These are phyloP conservation scores for Drosophila repletoides DNA, from an alignment of 1,140 invertebrate species.

Conservation along the genomic window DNA sequence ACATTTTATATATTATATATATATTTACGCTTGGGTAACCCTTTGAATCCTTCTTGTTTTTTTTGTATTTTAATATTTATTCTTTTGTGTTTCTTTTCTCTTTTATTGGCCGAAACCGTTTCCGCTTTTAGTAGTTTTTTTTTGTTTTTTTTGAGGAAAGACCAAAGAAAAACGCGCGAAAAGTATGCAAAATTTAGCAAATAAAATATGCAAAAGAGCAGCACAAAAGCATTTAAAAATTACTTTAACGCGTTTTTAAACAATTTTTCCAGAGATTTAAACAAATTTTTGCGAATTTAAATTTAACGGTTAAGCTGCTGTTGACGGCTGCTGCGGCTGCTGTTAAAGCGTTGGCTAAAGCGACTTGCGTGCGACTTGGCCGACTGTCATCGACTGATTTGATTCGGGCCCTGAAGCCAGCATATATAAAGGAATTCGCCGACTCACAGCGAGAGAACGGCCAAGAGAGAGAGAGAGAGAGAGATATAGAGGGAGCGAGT, in stretches of 20 bases:
- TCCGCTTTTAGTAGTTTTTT: no score
- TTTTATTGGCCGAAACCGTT: no score
- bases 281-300: background rate
- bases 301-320: background rate
- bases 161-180: background rate
- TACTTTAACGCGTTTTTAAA: slow-evolving; percentile 2
- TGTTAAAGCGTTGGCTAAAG: slow-evolving; percentile 46
- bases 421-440: slow-evolving; percentile 66
- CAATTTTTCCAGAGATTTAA: slow-evolving; percentile 2
- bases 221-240: slow-evolving; percentile 18
- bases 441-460: background rate
- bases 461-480: slow-evolving; percentile 21
- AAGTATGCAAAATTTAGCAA: slow-evolving; percentile 22
- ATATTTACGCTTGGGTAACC: background rate
- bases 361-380: slow-evolving; percentile 75
- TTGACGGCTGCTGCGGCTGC: slow-evolving; percentile 18
- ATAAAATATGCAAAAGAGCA: slow-evolving; percentile 44
- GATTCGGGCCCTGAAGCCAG: slow-evolving; percentile 30
- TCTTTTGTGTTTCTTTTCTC: no score
- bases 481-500: slow-evolving; percentile 4
- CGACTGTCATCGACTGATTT: slow-evolving; percentile 80
- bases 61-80: no score
- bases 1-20: slow-evolving; percentile 3
- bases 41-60: background rate
- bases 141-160: background rate